phyloP scores from a whole-genome alignment of 37 sponge, comb jelly and placozoan species.

The Crambe crambe region DNA sequence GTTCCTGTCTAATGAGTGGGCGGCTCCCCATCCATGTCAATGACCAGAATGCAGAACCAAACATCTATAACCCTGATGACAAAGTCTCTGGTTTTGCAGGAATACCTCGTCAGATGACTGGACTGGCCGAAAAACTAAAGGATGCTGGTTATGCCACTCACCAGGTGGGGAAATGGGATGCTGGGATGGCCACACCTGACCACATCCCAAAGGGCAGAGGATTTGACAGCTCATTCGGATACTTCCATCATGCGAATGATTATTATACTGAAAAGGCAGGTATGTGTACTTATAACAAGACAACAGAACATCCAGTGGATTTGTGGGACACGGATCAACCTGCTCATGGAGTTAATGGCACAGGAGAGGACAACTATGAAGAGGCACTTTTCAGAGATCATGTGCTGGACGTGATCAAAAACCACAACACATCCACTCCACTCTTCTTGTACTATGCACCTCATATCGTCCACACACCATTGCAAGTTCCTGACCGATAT shows the following conservation, averaged over 20 bases:
- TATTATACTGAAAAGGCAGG: conserved; percentile 36
- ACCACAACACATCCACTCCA: conserved; percentile 44
- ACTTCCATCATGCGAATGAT: conserved; percentile 60
- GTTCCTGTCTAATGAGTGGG: conserved; percentile 51
- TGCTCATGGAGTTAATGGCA: conserved; percentile 45
- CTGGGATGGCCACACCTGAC: conserved; percentile 34
- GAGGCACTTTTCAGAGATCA: conserved; percentile 31
- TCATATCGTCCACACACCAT: conserved; percentile 37
- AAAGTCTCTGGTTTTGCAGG: conserved; percentile 35
- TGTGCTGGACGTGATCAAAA: conserved; percentile 18
- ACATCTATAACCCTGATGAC: conserved; percentile 38
- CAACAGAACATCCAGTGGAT: too few relatives aligned
- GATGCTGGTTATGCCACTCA: conserved; percentile 46
- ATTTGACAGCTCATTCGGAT: conserved; percentile 45
- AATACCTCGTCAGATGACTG: conserved; percentile 48
- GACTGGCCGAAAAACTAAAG: conserved; percentile 33
- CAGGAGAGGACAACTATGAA: conserved; percentile 24
- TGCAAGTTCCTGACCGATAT: conserved; percentile 49
- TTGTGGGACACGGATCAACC: conserved; percentile 51
- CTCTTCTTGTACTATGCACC: conserved; percentile 63
- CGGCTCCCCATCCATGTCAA: conserved; percentile 58
- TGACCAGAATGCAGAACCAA: conserved; percentile 17
- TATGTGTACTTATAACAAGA: not conserved
- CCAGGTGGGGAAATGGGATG: conserved; percentile 64
- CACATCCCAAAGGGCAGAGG: conserved; percentile 33